Evolutionary conservation across 1,140 invertebrate genomes (phyloP).

Genomic region (Chelonus insularis): DNA sequence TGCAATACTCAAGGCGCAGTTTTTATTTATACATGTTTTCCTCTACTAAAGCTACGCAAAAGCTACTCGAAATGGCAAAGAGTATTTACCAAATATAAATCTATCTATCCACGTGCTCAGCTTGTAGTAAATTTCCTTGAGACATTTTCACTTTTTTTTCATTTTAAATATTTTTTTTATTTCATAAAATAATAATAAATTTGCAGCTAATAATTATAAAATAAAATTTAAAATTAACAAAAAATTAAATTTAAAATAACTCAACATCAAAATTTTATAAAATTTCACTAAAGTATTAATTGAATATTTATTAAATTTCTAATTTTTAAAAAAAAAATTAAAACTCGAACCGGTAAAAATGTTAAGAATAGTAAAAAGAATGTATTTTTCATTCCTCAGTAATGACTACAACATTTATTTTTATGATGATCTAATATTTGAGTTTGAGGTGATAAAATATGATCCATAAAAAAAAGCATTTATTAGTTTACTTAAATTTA

Average conservation of each 20-base stretch:
- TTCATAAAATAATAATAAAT: not conserved
- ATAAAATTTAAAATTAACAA: not conserved
- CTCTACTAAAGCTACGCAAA: not conserved
- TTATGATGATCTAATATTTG: too few relatives aligned
- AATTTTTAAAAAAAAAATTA: not conserved
- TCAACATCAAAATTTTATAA: not conserved
- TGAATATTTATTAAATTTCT: not conserved
- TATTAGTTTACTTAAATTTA: too few relatives aligned
- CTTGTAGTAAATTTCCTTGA: not conserved
- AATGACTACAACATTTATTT: too few relatives aligned
- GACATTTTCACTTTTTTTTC: not conserved
- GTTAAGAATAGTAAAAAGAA: too few relatives aligned
- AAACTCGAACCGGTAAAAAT: not conserved
- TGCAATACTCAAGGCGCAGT: not conserved
- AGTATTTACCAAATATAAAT: conserved; percentile 9
- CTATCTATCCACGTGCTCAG: not conserved
- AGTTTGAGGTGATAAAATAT: too few relatives aligned
- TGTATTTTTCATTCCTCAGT: too few relatives aligned
- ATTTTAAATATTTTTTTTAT: too few relatives aligned
- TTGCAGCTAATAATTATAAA: not conserved
- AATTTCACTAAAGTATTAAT: not conserved
- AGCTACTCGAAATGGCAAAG: not conserved
- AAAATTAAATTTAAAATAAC: not conserved
- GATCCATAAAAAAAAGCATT: too few relatives aligned
- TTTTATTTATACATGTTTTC: conserved; percentile 9